These are phyloP conservation scores for Sesia apiformis DNA, from an alignment of 2,888 invertebrate species.

Conservation along the genomic window DNA sequence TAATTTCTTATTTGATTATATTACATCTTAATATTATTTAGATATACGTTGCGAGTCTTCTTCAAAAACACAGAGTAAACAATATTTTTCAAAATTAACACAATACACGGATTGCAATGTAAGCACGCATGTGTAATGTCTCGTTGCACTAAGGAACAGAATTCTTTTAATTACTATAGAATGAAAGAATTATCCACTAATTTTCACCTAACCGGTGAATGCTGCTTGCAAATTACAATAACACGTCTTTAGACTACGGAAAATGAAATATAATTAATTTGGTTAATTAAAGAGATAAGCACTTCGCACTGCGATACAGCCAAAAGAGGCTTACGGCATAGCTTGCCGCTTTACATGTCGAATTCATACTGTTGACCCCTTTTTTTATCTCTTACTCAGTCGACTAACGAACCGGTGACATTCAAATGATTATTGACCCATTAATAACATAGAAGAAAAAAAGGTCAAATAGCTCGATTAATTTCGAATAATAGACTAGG, in stretches of 20 bases:
- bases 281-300: conserved; percentile 26
- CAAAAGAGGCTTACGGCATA: conserved; percentile 48
- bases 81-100: conserved; percentile 44
- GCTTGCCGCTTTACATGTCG: conserved; percentile 68
- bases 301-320: conserved; percentile 57
- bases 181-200: conserved; percentile 38
- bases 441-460: no score
- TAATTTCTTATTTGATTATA: no score
- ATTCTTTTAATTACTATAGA: conserved; percentile 19
- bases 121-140: conserved; percentile 67
- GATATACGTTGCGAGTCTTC: neutral
- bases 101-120: conserved; percentile 56
- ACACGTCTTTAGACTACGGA: conserved; percentile 21
- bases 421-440: no score
- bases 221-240: conserved; percentile 56
- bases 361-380: conserved; percentile 24
- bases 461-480: no score
- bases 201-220: conserved; percentile 59
- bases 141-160: conserved; percentile 44
- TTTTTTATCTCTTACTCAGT: conserved; percentile 40
- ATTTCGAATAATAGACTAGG: neutral
- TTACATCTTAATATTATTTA: no score
- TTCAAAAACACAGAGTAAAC: conserved; percentile 43
- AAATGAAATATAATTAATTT: conserved; percentile 13
- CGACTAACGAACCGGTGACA: conserved; percentile 30